These are phyloP conservation scores for Adelosebastes latens DNA, from an alignment of 2,797 vertebrate genomes.

Conservation along the genomic window DNA sequence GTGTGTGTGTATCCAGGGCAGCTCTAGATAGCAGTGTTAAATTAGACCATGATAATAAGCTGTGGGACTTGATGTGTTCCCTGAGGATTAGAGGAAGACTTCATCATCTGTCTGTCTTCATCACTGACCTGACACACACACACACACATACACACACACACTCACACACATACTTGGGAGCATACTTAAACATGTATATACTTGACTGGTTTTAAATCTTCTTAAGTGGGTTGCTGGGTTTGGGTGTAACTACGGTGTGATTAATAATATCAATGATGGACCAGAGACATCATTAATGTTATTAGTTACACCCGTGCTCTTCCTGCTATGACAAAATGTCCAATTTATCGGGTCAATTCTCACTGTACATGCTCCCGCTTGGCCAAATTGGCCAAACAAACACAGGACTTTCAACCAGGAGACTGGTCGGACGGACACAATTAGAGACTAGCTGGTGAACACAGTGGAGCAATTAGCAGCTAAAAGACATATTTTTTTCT, in stretches of 20 bases:
- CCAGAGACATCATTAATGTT: not conserved
- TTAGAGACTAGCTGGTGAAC: no score
- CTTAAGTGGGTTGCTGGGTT: not conserved
- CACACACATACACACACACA: conserved; percentile 2
- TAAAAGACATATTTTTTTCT: no score
- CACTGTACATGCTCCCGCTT: not conserved
- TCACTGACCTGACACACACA: conserved; percentile 73
- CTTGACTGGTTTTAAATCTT: not conserved
- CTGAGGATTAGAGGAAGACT: conserved; percentile 66
- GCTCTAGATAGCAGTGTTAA: conserved; percentile 81
- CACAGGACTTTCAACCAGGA: no score
- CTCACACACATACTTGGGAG: not conserved
- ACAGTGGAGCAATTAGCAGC: no score
- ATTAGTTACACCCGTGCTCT: not conserved
- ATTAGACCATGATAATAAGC: conserved; percentile 86
- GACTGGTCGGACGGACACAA: no score
- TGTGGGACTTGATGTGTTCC: conserved; percentile 79
- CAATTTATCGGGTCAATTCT: not conserved
- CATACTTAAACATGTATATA: not conserved
- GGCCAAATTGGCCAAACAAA: not conserved
- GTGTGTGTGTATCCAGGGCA: conserved; percentile 78
- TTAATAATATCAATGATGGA: not conserved
- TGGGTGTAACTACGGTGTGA: not conserved
- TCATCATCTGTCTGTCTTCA: conserved; percentile 73
- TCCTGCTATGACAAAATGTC: not conserved